phyloP scores from a whole-genome alignment of 2,888 invertebrate species.

The Nomada ferruginata region DNA sequence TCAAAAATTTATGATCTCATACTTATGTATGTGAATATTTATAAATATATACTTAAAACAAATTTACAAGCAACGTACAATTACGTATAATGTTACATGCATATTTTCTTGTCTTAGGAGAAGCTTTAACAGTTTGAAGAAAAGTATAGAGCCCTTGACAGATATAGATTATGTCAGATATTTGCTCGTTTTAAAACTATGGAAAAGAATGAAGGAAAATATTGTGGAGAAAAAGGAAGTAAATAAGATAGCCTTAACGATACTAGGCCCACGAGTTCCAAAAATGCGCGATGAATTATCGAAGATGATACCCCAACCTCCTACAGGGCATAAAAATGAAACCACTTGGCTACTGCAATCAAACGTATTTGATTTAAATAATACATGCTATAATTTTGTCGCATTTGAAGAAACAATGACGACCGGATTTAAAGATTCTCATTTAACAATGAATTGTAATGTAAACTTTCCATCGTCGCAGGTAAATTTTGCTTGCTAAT shows the following conservation, averaged over 20 bases:
- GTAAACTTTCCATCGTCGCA: slow-evolving; percentile 27
- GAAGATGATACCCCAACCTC: slow-evolving; percentile 71
- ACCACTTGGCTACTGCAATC: slow-evolving; percentile 77
- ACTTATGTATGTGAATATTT: slow-evolving; percentile 71
- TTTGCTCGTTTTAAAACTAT: slow-evolving; percentile 77
- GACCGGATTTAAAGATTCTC: slow-evolving; percentile 12
- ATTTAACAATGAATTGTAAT: slow-evolving; percentile 23
- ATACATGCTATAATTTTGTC: slow-evolving; percentile 73
- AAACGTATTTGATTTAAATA: slow-evolving; percentile 73
- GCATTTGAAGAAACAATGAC: slow-evolving; percentile 66
- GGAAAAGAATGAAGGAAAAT: slow-evolving; percentile 75
- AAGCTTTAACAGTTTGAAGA: slow-evolving; percentile 70
- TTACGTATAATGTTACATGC: slow-evolving; percentile 1
- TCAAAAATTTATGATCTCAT: slow-evolving; percentile 76
- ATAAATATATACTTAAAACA: slow-evolving; percentile 6
- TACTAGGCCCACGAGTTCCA: slow-evolving; percentile 74
- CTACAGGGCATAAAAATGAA: slow-evolving; percentile 65
- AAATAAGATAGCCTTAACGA: slow-evolving; percentile 71
- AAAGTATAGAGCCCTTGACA: slow-evolving; percentile 59
- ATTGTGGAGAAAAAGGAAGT: slow-evolving; percentile 71
- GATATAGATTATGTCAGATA: slow-evolving; percentile 77
- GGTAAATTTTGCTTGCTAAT: slow-evolving; percentile 41
- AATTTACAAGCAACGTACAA: neutral
- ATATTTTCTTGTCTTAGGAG: slow-evolving; percentile 69
- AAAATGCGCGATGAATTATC: slow-evolving; percentile 66